Base-by-base conservation (phyloP, 2,888 invertebrate species). In the Lysandra bellargus region DNA sequence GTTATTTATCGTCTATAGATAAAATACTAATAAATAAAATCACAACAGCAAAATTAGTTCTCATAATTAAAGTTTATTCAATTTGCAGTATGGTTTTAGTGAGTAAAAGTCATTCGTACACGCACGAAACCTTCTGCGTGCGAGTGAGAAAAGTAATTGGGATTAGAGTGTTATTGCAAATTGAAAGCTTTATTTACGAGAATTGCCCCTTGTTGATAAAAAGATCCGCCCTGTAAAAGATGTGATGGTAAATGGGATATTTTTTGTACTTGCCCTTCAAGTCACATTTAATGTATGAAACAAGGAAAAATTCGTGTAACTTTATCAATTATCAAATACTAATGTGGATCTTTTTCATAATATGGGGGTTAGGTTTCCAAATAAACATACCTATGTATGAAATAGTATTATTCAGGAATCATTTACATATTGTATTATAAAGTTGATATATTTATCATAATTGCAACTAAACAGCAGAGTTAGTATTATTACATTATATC, bases 341-440 rank as follows among this genome's bases (percentile, higher is more conserved):
- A 23, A 44, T 44, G 44, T 1, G 44, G 44, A 44, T 9, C 49
- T 49, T 49, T 49, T 49, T 49, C 2, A 49, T 49, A 9, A 49
- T 49, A 49, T 9, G 14, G 17, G 14, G 1, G 7, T 23, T 61
- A 61, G 6, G 33, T 69, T 33, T 33, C 14, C 33, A 33, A 69
- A 14, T 33, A 33, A 69, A 69, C 64, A 1, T 64, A 9, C 23
- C 61, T 61, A 61, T 57, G 40, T 61, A 74, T 78, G 53, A 30
- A 44, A 64, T 80, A 60, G 44, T 72, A 74, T 60, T 78, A 80
- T 74, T 60, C 61, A 79, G 40, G 23, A 78, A 57, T 76, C 76
- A 2, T 57, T 30, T 9, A 33, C 76, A 3, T 30, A 76, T 33
- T 30, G 76, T 76, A 76, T 76, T 75, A 76, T 57, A 57, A 53